Evolutionary conservation across 2,888 invertebrate species (phyloP).

Genomic region (Dichetophora obliterata): DNA sequence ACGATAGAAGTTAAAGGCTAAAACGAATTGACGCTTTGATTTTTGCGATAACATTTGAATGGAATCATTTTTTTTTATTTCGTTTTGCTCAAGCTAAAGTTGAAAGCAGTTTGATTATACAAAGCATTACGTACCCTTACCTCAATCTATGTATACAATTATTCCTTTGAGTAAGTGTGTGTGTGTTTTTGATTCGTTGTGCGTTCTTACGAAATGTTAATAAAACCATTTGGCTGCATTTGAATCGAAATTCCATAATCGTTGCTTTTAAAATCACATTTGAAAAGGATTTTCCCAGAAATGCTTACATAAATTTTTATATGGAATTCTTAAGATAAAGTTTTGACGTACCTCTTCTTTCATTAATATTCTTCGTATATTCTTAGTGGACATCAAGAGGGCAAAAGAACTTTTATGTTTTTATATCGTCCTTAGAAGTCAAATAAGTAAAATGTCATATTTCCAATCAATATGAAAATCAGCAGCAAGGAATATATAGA

Average conservation of each 20-base stretch:
- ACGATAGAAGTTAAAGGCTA: slow-evolving; percentile 18
- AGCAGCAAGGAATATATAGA: too few species aligned
- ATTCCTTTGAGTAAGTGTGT: background rate
- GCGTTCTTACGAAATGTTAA: background rate
- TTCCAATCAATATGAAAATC: too few species aligned
- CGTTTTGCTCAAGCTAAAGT: background rate
- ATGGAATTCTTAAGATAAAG: background rate
- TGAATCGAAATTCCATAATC: slow-evolving; percentile 20
- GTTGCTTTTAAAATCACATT: slow-evolving; percentile 14
- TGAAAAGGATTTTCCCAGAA: slow-evolving; percentile 10
- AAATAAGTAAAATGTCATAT: too few species aligned
- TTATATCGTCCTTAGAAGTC: background rate
- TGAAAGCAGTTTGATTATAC: slow-evolving; percentile 18
- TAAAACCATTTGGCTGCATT: background rate
- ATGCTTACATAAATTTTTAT: background rate
- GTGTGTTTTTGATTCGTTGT: background rate
- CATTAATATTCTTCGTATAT: background rate
- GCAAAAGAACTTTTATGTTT: background rate
- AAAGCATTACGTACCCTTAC: background rate
- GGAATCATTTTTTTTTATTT: background rate
- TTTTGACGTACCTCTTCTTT: background rate
- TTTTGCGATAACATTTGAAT: slow-evolving; percentile 29
- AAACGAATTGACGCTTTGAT: slow-evolving; percentile 24
- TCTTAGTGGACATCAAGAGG: background rate
- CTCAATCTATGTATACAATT: background rate